phyloP scores from a whole-genome alignment of 2,113 vertebrate genomes.

The Erinaceus europaeus region DNA sequence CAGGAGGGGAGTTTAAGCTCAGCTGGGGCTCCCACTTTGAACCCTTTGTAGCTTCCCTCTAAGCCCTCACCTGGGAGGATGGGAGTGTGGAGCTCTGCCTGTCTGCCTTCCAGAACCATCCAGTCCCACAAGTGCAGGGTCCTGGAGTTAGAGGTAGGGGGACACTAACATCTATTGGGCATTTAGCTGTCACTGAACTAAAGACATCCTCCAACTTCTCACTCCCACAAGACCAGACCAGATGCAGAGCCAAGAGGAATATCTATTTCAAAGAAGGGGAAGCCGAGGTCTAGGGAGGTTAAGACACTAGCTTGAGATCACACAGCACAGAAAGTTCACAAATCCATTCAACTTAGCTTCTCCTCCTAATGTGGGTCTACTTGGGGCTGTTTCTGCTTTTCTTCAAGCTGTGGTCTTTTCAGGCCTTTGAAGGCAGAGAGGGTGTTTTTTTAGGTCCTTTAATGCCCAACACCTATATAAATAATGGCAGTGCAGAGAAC shows the following conservation, averaged over 20 bases:
- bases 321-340: background rate
- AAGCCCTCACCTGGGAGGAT: background rate
- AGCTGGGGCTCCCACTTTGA: background rate
- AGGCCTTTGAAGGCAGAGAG: background rate
- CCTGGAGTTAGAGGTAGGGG: background rate
- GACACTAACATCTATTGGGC: background rate
- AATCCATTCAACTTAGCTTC: too few species aligned
- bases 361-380: background rate
- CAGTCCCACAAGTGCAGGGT: background rate
- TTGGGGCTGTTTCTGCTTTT: background rate
- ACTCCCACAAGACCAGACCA: too few species aligned
- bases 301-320: background rate
- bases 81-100: background rate
- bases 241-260: too few species aligned
- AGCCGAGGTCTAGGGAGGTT: background rate
- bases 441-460: conserved; percentile 10
- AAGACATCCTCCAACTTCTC: too few species aligned
- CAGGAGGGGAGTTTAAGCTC: background rate
- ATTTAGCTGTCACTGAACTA: too few species aligned
- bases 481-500: conserved; percentile 25
- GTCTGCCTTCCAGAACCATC: background rate
- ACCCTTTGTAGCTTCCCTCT: too few species aligned
- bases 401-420: background rate
- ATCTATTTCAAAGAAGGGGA: background rate
- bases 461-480: conserved; percentile 62